Base-by-base conservation (phyloP, 2,797 vertebrate genomes). In the Argentina silus region DNA sequence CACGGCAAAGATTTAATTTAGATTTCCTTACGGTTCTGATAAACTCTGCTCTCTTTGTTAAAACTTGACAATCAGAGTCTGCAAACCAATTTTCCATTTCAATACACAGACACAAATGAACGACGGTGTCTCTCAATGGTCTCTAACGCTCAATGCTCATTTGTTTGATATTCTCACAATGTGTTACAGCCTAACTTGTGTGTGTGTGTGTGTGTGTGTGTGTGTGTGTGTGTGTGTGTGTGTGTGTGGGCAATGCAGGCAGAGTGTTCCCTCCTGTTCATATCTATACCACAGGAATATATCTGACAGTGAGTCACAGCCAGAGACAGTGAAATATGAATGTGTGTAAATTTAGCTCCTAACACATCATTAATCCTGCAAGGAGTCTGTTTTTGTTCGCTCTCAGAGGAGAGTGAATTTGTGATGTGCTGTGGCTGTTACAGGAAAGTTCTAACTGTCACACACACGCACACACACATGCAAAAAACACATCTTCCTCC, bases 1-100 rank as follows among this genome's bases (percentile, higher is more conserved):
- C 85, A 81, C 72, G 15, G 53, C 79, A 27, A 72, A 91, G 88
- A 92, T 92, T 91, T 90, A 81, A 92, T 93, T 93, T 90, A 89
- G 89, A 92, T 92, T 90, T 89, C 86, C 88, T 83, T 74, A 72
- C 75, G 85, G 85, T 89, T 88, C 76, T 7, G 86, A 91, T 91
- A 87, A 89, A 87, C 86, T 77, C 8, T 15, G 75, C 75, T 74
- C 85, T 85, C 80, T 44, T n/a, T 83, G 78, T 88, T 87, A 82
- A 67, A 67, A 83, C 81, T 83, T 82, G 88, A 87, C 84, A 86
- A 78, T 81, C 78, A 69, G 69, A 84, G 85, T 72, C 86, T 73
- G 77, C 75, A 70, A 67, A 69, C 83, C 88, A 82, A 80, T 89
- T 89, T 91, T 86, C 88, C 74, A 71, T 89, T 76, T 86, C 73